Evolutionary conservation across 2,797 vertebrate species (phyloP), one percentile per base, ranked within the genome.

Genomic region (Novumbra hubbsi): DNA sequence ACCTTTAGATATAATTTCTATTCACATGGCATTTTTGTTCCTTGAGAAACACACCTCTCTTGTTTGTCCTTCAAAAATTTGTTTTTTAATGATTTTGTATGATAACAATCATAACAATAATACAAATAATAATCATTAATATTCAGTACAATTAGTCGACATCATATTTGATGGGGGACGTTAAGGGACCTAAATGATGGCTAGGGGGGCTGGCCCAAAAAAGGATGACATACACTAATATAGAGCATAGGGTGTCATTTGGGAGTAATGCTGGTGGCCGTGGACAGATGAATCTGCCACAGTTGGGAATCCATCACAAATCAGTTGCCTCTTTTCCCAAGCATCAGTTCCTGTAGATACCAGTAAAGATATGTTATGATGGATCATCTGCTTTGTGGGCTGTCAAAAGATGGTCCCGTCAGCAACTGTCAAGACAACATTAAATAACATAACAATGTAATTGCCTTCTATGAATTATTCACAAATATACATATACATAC

Each of bases 241-340:
- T n/a, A 24, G 55, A 21, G n/a, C n/a, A 57, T 57, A 24, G 21
- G 55, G 9, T 21, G 11, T 21, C 21, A 57, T 57, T 57, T 24
- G 55, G 8, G 21, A 11, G 86, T 84, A 77, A 71, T 82, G 32
- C 79, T 84, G 79, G 86, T 83, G 84, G 12, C 21, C n/a, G 81
- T 65, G 65, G 68, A 82, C 80, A 72, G 77, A 89, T 87, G 84
- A 86, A 91, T 84, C 88, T 87, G 86, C 80, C 84, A 85, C 81
- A 85, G 71, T 76, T 81, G 75, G 80, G 81, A 74, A 88, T 81
- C 74, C 76, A 78, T 88, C 86, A 86, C 84, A 86, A 84, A 73
- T 85, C 83, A 79, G 73, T 77, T 77, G n/a, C 55, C n/a, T 57
- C 8, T 57, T 1, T 3, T 24, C n/a, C n/a, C 74, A 81, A 74